Percentiles rank a stretch among this genome's conserved stretches.
Evolutionary conservation across 2,797 vertebrate genomes (phyloP).

Genomic region (Clarias pachynema): DNA sequence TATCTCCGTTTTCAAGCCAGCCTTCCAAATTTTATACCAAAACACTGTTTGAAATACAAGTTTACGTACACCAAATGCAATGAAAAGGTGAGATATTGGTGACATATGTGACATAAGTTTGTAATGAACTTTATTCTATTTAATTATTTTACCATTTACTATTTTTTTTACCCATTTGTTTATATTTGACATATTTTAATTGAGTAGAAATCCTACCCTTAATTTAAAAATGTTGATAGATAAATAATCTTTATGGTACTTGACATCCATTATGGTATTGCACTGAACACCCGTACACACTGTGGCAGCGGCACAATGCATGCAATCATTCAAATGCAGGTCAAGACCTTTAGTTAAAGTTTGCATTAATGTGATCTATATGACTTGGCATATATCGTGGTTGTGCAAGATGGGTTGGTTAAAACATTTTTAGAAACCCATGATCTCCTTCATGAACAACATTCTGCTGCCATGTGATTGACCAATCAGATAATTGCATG

Average conservation of each 20-base stretch:
- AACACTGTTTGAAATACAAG: conserved; percentile 11
- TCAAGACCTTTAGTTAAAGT: background rate
- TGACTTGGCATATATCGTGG: background rate
- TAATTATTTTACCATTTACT: too few relatives aligned
- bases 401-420: background rate
- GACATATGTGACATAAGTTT: background rate
- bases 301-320: background rate
- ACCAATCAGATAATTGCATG: background rate
- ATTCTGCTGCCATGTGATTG: background rate
- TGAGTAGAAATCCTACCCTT: too few relatives aligned
- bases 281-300: too few relatives aligned
- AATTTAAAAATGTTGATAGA: too few relatives aligned
- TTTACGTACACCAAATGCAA: conserved; percentile 12
- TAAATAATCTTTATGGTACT: too few relatives aligned
- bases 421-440: background rate
- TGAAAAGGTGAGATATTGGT: conserved; percentile 2
- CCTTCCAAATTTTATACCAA: background rate
- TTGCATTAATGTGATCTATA: background rate
- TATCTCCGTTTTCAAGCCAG: background rate
- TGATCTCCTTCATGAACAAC: background rate
- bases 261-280: too few relatives aligned
- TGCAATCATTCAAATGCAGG: background rate
- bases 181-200: too few relatives aligned
- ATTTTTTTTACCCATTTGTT: too few relatives aligned
- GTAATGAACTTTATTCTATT: too few relatives aligned